Evolutionary conservation across 2,113 vertebrate species (phyloP).

Genomic region (Cryptotis parvus): DNA sequence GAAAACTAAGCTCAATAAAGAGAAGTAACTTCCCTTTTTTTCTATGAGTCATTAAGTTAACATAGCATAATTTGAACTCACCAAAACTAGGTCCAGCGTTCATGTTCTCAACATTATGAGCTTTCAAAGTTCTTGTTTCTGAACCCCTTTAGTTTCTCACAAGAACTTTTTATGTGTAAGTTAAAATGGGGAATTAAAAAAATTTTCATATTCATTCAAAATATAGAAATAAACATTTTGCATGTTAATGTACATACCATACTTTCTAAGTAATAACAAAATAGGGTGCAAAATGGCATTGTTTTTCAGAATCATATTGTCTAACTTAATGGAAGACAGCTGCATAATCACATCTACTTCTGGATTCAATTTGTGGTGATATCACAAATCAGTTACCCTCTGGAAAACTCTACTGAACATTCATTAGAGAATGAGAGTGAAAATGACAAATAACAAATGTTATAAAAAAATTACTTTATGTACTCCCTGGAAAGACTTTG

Average conservation of each 20-base stretch:
- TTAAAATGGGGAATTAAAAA: neutral
- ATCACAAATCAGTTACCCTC: neutral
- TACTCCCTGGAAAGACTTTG: neutral
- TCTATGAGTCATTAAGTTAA: neutral
- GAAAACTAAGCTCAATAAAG: neutral
- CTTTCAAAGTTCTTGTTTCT: constrained; percentile 20
- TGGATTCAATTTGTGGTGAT: constrained; percentile 16
- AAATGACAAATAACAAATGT: neutral
- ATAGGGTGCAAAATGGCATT: neutral
- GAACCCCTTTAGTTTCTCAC: neutral
- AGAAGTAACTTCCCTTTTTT: neutral
- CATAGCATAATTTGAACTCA: neutral
- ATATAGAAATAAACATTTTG: neutral
- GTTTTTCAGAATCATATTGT: constrained; percentile 22
- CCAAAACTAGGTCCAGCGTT: neutral
- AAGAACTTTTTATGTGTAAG: constrained; percentile 6
- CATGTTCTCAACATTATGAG: neutral
- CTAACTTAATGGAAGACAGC: constrained; percentile 32
- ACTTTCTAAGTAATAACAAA: neutral
- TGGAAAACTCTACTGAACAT: neutral
- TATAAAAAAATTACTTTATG: neutral
- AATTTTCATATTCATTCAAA: neutral
- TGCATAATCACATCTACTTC: neutral
- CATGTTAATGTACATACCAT: neutral
- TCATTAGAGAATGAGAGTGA: neutral